Evolutionary conservation across 2,888 invertebrate species (phyloP), one percentile per base, ranked within the genome.

Genomic region (Agriopis marginaria): DNA sequence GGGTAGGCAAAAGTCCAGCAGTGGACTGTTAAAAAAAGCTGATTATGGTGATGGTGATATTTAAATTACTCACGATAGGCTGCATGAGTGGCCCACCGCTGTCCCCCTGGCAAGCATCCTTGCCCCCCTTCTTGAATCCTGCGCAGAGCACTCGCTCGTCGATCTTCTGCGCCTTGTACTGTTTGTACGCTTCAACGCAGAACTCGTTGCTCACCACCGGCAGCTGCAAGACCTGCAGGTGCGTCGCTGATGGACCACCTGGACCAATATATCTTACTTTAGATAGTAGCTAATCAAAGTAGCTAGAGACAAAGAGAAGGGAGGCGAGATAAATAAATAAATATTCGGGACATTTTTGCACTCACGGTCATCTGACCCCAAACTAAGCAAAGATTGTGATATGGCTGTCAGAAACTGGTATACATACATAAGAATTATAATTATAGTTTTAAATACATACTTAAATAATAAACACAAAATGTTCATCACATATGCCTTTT

Each of bases 31-130:
- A n/a, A n/a, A n/a, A n/a, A n/a, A n/a, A n/a, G n/a, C n/a, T n/a
- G n/a, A n/a, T n/a, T n/a, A n/a, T n/a, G n/a, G n/a, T n/a, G n/a
- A n/a, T n/a, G n/a, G n/a, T n/a, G n/a, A n/a, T n/a, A n/a, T n/a
- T n/a, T n/a, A n/a, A n/a, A 23, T 23, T 32, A 86, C 91, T 88
- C 50, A 94, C 94, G 67, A 91, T 87, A 1, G 93, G 90, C 61
- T 95, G 95, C 96, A 97, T 97, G 12, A 98, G 88, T 0, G 98
- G 97, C 5, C 98, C 98, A 0, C 98, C 98, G 59, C 97, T 97
- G 89, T 98, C 98, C 0, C 97, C 97, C 90, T 96, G 96, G 78
- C 97, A 97, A 53, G 97, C 95, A 82, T 97, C 97, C 83, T 95
- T 96, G 32, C 96, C 96, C 0, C 97, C 97, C 59, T 85, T 80